Evolutionary conservation across 2,888 invertebrate genomes (phyloP), one percentile per base, ranked within the genome.

Genomic region (Drosophila prostipennis): DNA sequence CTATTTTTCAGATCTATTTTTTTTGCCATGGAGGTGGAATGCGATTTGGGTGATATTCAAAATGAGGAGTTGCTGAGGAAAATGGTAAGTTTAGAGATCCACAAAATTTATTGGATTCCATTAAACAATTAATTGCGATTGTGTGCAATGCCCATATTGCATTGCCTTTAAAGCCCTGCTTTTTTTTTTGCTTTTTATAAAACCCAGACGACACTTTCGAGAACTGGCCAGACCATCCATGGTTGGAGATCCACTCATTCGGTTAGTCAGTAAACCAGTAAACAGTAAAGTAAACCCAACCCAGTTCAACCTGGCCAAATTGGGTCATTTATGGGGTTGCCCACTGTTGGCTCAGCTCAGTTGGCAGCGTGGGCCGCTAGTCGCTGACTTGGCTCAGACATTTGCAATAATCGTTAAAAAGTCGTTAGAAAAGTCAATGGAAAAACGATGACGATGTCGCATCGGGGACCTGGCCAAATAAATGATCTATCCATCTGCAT

Each of bases 41-140:
- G 93, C 79, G 95, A 96, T 93, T 94, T 96, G 89, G 93, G 94
- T 80, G 92, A 93, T 82, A 96, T 96, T 73, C 94, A 94, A 79
- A 96, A 96, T 93, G 96, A 96, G 92, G 96, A 96, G 91, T 91
- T 95, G 87, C 93, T 96, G 79, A 94, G 96, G 57, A 94, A 94
- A 91, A 96, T 96, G 96, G 96, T 96, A 91, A 93, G 92, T 46
- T 29, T 6, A 2, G 26, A 26, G n/a, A n/a, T n/a, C 34, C 39
- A 8, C 14, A 14, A 14, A 39, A 8, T 39, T 11, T 19, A 11
- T 5, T 10, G 10, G 0, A 10, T 34, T 4, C 11, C 10, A 34
- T 11, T 10, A 11, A 4, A 8, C 11, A 34, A 11, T 4, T 1
- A 4, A 10, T 40, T 10, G 14, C 16, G 14, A 7, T 39, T 10